Evolutionary conservation across 2,113 vertebrate species (phyloP).

Genomic region (Chaenogobius annularis): DNA sequence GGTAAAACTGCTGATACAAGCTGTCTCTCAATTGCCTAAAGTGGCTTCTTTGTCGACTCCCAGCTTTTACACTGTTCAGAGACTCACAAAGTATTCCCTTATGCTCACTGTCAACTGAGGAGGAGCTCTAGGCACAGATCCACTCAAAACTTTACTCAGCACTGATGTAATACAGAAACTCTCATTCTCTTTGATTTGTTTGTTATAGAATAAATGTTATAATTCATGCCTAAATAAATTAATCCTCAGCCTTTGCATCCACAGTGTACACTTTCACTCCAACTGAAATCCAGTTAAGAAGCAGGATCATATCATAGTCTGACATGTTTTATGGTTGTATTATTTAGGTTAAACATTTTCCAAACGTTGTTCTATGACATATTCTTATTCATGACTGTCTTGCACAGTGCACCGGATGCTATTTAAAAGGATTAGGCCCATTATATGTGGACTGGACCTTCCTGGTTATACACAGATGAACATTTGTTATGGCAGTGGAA

Average conservation of each 20-base stretch:
- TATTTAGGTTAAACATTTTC: not conserved
- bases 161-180: not conserved
- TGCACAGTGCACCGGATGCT: not conserved
- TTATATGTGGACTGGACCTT: not conserved
- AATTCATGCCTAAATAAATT: not conserved
- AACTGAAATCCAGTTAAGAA: not conserved
- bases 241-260: not conserved
- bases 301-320: not conserved
- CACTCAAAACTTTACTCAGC: conserved; percentile 23
- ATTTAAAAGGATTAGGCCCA: not conserved
- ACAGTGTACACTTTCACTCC: not conserved
- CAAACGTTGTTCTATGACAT: not conserved
- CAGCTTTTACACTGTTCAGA: conserved; percentile 37
- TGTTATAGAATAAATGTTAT: not conserved
- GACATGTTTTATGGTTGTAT: not conserved
- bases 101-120: conserved; percentile 39
- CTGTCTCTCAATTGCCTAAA: conserved; percentile 64
- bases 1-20: conserved; percentile 71
- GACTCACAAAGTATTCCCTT: conserved; percentile 23
- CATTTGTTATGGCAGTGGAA: conserved; percentile 19
- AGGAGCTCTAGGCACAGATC: conserved; percentile 21
- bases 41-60: conserved; percentile 65
- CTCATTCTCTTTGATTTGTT: not conserved
- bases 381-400: not conserved
- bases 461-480: conserved; percentile 3